Evolutionary conservation across 2,113 vertebrate genomes (phyloP).

Genomic region (Rana temporaria): DNA sequence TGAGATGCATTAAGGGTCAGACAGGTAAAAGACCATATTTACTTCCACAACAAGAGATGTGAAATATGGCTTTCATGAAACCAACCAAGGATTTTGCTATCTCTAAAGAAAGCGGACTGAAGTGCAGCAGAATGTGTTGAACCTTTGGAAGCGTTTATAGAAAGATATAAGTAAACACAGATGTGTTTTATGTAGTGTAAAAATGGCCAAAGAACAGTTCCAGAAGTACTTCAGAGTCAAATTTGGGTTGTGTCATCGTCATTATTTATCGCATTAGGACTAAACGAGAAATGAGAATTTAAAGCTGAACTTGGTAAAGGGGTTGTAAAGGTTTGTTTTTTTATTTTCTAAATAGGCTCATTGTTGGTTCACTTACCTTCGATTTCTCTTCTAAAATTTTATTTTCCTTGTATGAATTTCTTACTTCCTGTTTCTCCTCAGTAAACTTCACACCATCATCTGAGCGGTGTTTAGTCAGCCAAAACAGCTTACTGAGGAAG

Average conservation of each 20-base stretch:
- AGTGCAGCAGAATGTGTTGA: neutral
- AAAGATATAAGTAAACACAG: conserved; percentile 11
- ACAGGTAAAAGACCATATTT: neutral
- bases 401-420: too few species aligned
- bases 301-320: too few species aligned
- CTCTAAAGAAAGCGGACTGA: neutral
- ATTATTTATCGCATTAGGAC: neutral
- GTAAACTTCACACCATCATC: too few species aligned
- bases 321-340: too few species aligned
- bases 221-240: neutral
- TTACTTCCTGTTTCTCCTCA: too few species aligned
- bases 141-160: neutral
- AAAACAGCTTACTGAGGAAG: too few species aligned
- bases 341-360: too few species aligned
- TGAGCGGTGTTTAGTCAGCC: too few species aligned
- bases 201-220: neutral
- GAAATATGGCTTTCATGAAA: neutral
- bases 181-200: conserved; percentile 19
- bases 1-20: too few species aligned
- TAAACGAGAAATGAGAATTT: too few species aligned
- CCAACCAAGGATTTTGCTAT: neutral
- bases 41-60: neutral
- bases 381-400: too few species aligned
- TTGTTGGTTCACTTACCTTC: too few species aligned
- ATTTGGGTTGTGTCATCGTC: neutral